phyloP scores from a whole-genome alignment of 92 coral and sea anemone genomes.

The Porites evermanni region DNA sequence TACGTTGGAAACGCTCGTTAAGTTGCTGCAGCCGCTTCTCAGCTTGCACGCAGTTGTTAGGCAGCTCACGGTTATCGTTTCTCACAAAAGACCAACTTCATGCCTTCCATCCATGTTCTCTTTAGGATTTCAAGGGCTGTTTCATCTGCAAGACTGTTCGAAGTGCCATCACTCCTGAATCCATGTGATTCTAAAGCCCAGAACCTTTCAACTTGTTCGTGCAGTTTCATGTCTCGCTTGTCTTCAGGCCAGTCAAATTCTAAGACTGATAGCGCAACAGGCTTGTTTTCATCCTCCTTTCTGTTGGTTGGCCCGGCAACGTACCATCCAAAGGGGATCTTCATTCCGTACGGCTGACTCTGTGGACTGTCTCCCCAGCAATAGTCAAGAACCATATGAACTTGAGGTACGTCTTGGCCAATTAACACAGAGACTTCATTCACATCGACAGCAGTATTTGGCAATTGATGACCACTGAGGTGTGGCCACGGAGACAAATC shows the following conservation, averaged over 20 bases:
- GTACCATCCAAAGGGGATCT: background rate
- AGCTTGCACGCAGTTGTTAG: no score
- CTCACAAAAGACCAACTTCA: constrained; percentile 49
- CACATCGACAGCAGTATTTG: background rate
- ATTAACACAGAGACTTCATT: constrained; percentile 15
- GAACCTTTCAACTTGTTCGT: constrained; percentile 52
- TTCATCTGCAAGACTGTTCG: constrained; percentile 49
- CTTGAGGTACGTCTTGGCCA: constrained; percentile 66
- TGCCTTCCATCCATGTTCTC: constrained; percentile 30
- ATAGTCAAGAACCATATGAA: constrained; percentile 27
- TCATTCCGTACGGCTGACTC: constrained; percentile 55
- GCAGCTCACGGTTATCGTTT: background rate
- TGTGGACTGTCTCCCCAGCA: constrained; percentile 27
- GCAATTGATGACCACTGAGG: constrained; percentile 42
- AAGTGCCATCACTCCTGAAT: constrained; percentile 23
- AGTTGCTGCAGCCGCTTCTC: no score
- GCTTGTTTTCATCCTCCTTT: no score
- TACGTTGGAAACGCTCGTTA: no score
- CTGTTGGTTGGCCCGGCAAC: no score
- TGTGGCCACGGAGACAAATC: constrained; percentile 59
- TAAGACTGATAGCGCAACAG: no score
- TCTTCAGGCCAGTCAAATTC: background rate
- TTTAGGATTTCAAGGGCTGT: constrained; percentile 48
- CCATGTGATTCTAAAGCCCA: constrained; percentile 57
- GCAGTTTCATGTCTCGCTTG: constrained; percentile 21